Evolutionary conservation across 1,140 invertebrate genomes (phyloP).

Genomic region (Colletes gigas): DNA sequence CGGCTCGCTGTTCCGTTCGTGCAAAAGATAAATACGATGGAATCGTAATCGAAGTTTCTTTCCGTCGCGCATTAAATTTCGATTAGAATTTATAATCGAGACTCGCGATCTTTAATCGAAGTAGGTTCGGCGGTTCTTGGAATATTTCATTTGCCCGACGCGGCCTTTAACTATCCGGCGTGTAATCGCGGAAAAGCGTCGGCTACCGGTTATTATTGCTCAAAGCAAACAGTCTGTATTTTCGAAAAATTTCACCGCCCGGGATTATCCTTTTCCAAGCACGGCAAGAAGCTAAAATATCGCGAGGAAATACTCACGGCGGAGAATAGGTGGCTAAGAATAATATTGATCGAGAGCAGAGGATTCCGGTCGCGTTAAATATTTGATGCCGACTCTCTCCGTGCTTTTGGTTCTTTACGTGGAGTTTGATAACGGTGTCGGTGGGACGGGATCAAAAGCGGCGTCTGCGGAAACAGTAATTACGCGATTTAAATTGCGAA

Average conservation of each 20-base stretch:
- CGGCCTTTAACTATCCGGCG: background rate
- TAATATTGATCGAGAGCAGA: conserved; percentile 27
- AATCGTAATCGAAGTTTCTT: background rate
- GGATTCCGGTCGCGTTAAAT: conserved; percentile 9
- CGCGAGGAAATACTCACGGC: background rate
- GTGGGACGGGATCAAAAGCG: conserved; percentile 15
- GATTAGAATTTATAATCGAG: too few relatives aligned
- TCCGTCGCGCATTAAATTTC: conserved; percentile 5
- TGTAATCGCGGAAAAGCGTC: background rate
- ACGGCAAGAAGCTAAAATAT: background rate
- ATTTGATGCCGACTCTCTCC: conserved; percentile 18
- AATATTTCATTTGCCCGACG: conserved; percentile 22
- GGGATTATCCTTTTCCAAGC: background rate
- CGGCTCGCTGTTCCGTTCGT: background rate
- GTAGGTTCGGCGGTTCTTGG: conserved; percentile 7
- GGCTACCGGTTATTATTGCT: background rate
- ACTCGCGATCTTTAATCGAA: background rate
- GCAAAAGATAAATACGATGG: background rate
- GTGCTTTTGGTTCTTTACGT: conserved; percentile 17
- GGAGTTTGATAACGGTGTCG: conserved; percentile 25
- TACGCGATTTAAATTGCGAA: conserved; percentile 19
- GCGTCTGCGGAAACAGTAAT: conserved; percentile 16
- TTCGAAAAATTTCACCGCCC: background rate
- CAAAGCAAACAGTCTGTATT: background rate
- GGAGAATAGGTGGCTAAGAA: background rate